A percentile compares a stretch with the other conserved stretches of the same genome.
These are phyloP conservation scores for Palythoa caribaeorum DNA, from an alignment of 92 coral and sea anemone species.

Conservation along the genomic window DNA sequence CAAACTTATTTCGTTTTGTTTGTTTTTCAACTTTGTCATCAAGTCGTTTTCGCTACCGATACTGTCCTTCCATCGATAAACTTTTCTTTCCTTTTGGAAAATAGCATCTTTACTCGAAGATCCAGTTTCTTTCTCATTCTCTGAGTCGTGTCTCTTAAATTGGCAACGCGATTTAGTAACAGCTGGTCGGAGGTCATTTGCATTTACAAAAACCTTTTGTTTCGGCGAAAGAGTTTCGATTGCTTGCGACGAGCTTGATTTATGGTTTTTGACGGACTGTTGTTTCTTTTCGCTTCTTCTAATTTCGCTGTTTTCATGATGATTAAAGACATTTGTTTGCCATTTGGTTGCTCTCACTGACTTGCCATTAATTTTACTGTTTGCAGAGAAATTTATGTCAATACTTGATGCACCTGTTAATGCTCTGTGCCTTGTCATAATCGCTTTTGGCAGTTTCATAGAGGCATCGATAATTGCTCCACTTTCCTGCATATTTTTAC, in stretches of 20 bases:
- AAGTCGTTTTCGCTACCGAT: constrained; percentile 21
- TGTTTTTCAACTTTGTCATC: constrained; percentile 26
- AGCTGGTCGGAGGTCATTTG: constrained; percentile 60
- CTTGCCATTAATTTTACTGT: constrained; percentile 45
- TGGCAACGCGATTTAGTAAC: constrained; percentile 74
- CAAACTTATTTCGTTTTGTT: constrained; percentile 35
- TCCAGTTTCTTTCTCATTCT: constrained; percentile 42
- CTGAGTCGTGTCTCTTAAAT: constrained; percentile 58
- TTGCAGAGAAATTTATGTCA: constrained; percentile 10
- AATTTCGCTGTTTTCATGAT: background rate
- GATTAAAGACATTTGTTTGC: background rate
- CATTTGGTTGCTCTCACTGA: background rate
- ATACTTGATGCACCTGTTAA: constrained; percentile 70
- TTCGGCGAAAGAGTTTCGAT: constrained; percentile 13
- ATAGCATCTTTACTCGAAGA: constrained; percentile 49
- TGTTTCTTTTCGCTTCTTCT: constrained; percentile 1
- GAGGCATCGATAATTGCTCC: constrained; percentile 74
- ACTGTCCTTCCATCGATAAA: constrained; percentile 72
- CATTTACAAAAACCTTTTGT: constrained; percentile 38
- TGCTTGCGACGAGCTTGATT: constrained; percentile 24
- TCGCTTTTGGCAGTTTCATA: constrained; percentile 39
- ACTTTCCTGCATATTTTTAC: constrained; percentile 79
- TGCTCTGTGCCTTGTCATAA: constrained; percentile 50
- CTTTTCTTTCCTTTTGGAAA: constrained; percentile 48
- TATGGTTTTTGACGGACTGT: constrained; percentile 10